Percentiles rank a stretch among this genome's conserved stretches.
Conservation (phyloP, 2,113 vertebrate species). For the Scopus umbretta region DNA sequence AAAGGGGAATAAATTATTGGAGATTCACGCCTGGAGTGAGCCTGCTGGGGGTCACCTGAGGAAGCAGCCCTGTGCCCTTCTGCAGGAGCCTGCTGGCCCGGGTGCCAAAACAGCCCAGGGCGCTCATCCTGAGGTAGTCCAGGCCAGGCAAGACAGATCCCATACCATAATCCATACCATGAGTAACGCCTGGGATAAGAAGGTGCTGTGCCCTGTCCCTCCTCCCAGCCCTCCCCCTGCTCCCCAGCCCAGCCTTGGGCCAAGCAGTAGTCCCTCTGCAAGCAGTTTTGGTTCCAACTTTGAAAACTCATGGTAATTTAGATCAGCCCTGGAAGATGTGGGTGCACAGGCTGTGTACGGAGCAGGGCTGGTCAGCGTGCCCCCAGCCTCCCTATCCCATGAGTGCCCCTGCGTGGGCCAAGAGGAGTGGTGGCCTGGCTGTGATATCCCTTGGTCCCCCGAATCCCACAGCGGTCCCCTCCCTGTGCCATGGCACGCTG, state of each 20-base stretch:
- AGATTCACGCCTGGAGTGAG: neutral
- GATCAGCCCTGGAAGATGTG: neutral
- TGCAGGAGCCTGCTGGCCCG: neutral
- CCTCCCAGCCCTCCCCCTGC: neutral
- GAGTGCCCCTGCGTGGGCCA: fast-evolving
- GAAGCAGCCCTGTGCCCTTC: neutral
- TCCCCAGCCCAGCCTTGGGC: no score
- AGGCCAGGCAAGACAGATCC: neutral
- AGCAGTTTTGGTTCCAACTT: neutral
- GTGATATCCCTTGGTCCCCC: neutral
- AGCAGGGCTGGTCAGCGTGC: neutral
- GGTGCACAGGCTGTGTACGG: fast-evolving
- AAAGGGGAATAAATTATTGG: conserved; percentile 39
- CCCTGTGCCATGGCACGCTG: fast-evolving
- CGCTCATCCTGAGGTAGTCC: neutral
- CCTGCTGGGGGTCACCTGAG: neutral
- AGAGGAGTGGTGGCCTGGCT: fast-evolving
- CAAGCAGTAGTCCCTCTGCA: neutral
- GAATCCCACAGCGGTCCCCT: fast-evolving
- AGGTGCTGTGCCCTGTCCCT: neutral
- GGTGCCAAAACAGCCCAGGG: neutral
- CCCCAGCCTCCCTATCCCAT: fast-evolving
- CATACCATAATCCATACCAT: neutral
- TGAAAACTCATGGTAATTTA: neutral
- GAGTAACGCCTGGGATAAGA: neutral